Evolutionary conservation across 2,888 invertebrate species (phyloP).

Genomic region (Miltochrista miniata): DNA sequence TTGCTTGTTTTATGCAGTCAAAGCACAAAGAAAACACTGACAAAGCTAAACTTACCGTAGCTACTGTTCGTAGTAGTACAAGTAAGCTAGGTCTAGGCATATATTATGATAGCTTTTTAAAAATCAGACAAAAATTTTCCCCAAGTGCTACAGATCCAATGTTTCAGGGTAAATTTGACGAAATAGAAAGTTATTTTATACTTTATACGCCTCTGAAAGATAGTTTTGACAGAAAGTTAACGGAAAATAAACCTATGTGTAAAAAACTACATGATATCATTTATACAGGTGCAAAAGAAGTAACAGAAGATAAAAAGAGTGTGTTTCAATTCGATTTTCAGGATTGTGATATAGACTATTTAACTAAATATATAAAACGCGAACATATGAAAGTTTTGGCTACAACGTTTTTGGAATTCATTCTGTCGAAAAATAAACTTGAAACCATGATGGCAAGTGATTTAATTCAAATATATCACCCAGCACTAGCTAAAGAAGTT

Average conservation of each 20-base stretch:
- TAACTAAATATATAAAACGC: conserved; percentile 37
- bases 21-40: conserved; percentile 45
- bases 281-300: conserved; percentile 23
- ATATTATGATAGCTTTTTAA: conserved; percentile 47
- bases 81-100: conserved; percentile 41
- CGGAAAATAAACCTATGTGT: conserved; percentile 19
- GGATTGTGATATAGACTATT: conserved; percentile 26
- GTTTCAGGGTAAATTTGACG: conserved; percentile 39
- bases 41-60: conserved; percentile 37
- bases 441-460: conserved; percentile 40
- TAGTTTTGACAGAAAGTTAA: conserved; percentile 29
- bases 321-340: conserved; percentile 41
- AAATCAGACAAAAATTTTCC: conserved; percentile 40
- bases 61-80: conserved; percentile 31
- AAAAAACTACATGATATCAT: conserved; percentile 36
- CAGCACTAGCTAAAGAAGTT: conserved; percentile 41
- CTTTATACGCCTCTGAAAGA: conserved; percentile 46
- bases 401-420: conserved; percentile 33
- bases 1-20: conserved; percentile 45
- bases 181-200: conserved; percentile 40
- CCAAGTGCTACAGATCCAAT: conserved; percentile 32
- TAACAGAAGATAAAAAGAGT: conserved; percentile 3
- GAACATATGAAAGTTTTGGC: conserved; percentile 38
- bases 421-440: conserved; percentile 32
- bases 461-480: conserved; percentile 44